Evolutionary conservation across 2,113 vertebrate species (phyloP).

Genomic region (Lepus americanus): DNA sequence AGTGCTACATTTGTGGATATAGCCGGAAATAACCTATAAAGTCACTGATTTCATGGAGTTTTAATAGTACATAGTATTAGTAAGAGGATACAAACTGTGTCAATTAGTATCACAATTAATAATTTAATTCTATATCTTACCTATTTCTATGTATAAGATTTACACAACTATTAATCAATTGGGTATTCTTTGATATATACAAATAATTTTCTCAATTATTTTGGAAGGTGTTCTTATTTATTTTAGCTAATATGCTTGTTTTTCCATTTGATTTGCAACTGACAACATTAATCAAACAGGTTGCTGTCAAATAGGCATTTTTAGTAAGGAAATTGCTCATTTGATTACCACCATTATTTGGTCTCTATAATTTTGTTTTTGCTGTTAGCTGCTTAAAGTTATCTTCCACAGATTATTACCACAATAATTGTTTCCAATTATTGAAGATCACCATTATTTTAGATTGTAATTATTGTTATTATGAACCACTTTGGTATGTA

Average conservation of each 20-base stretch:
- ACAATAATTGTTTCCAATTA: conserved; percentile 75
- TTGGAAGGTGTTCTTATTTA: not conserved
- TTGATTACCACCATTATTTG: conserved; percentile 78
- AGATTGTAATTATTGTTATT: conserved; percentile 77
- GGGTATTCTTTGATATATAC: not conserved
- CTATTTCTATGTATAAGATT: not conserved
- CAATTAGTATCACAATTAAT: not conserved
- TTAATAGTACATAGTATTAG: not conserved
- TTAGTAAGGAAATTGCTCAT: conserved; percentile 65
- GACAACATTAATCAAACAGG: conserved; percentile 60
- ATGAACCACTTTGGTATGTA: conserved; percentile 56
- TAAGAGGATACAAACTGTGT: not conserved
- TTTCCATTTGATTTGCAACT: conserved; percentile 57
- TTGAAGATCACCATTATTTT: conserved; percentile 70
- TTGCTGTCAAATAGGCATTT: conserved; percentile 46
- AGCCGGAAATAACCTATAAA: not conserved
- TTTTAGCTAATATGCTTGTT: conserved; percentile 42
- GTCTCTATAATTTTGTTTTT: conserved; percentile 67
- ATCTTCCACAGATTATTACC: conserved; percentile 64
- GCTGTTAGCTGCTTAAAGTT: conserved; percentile 61
- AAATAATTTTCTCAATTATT: conserved; percentile 26
- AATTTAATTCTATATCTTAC: not conserved
- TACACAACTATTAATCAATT: not conserved
- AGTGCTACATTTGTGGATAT: not conserved
- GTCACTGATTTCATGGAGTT: not conserved